Evolutionary conservation across 2,797 vertebrate species (phyloP).

Genomic region (Intellagama lesueurii): DNA sequence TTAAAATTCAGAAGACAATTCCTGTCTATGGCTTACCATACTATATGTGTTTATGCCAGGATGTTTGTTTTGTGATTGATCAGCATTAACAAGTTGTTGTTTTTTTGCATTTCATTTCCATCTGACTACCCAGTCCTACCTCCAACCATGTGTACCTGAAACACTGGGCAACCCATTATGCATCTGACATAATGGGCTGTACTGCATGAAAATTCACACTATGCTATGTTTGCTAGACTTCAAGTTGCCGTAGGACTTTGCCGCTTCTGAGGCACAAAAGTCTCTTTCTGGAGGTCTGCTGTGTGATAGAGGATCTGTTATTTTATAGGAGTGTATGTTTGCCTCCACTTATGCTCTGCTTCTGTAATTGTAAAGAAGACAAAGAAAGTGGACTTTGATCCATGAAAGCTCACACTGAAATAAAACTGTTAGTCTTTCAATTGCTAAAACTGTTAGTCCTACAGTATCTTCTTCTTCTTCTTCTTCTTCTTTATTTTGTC

Average conservation of each 20-base stretch:
- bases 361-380: not conserved
- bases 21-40: not conserved
- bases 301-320: not conserved
- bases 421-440: no score
- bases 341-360: not conserved
- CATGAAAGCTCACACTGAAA: no score
- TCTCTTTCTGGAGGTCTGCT: not conserved
- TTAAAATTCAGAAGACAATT: not conserved
- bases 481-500: no score
- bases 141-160: no score
- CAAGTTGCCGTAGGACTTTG: not conserved
- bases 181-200: no score
- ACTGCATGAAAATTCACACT: not conserved
- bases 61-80: not conserved
- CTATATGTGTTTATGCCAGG: not conserved
- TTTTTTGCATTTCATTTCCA: not conserved
- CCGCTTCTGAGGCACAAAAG: not conserved
- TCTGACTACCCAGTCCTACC: not conserved
- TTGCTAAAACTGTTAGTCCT: no score
- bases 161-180: no score
- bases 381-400: not conserved
- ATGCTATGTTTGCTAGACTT: not conserved
- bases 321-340: not conserved
- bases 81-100: not conserved
- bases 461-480: no score